A percentile compares a stretch with the other conserved stretches of the same genome.
These are phyloP conservation scores for Agelaius tricolor DNA, from an alignment of 2,113 vertebrate species.

Conservation along the genomic window DNA sequence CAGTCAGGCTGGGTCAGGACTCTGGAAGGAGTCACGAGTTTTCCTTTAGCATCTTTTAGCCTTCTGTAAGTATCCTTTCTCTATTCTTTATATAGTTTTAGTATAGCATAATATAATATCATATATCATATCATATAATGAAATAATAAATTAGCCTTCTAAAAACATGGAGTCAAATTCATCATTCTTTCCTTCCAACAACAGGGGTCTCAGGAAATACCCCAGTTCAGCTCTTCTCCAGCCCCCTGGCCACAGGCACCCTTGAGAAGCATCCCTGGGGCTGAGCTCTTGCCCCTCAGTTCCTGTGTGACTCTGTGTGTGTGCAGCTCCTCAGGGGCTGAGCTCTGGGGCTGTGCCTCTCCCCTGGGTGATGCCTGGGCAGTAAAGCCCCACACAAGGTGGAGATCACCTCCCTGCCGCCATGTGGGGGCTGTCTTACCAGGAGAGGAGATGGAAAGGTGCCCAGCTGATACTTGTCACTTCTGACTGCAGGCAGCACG, in stretches of 20 bases:
- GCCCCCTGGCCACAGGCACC: not conserved
- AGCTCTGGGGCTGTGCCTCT: not conserved
- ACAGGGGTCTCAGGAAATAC: no score
- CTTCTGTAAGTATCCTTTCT: no score
- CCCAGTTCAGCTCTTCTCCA: not conserved
- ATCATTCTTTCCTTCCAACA: no score
- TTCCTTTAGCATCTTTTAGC: no score
- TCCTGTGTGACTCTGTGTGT: rapidly evolving
- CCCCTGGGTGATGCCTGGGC: not conserved
- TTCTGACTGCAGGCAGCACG: not conserved
- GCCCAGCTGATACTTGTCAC: not conserved
- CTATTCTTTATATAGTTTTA: no score
- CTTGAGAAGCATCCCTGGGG: not conserved
- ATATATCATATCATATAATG: no score
- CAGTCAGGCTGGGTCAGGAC: no score
- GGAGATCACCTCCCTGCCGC: not conserved
- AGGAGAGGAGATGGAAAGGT: not conserved
- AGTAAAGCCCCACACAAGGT: not conserved
- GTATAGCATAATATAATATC: no score
- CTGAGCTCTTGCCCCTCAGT: not conserved
- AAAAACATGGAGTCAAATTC: no score
- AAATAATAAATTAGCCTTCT: no score
- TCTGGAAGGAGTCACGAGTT: no score
- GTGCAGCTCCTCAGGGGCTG: not conserved
- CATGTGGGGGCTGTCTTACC: not conserved